These are phyloP conservation scores for Pseudochromis fuscus DNA, from an alignment of 2,797 vertebrate species.

Conservation along the genomic window DNA sequence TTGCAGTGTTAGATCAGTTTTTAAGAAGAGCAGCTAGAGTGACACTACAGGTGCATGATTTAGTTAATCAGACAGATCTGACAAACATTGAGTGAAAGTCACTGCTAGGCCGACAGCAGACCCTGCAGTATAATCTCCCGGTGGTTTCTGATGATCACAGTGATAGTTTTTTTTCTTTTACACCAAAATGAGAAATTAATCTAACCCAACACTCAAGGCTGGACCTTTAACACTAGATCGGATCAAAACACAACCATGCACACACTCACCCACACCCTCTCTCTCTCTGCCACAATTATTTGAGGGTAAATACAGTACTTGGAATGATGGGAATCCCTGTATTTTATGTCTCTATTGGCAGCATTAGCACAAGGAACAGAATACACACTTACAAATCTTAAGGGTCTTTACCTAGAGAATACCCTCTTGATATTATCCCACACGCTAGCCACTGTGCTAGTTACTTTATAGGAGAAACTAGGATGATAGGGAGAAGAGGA, in stretches of 20 bases:
- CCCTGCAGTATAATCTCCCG: background rate
- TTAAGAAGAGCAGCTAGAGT: slow-evolving; percentile 20
- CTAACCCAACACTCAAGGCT: slow-evolving; percentile 11
- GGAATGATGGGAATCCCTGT: slow-evolving; percentile 56
- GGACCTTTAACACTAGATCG: slow-evolving; percentile 4
- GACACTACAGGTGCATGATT: slow-evolving; percentile 34
- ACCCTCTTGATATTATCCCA: slow-evolving; percentile 97
- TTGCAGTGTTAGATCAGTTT: slow-evolving; percentile 49
- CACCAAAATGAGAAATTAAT: background rate
- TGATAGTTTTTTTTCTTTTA: slow-evolving; percentile 48
- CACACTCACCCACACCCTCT: slow-evolving; percentile 47
- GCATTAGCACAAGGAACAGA: slow-evolving; percentile 81
- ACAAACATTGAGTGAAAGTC: slow-evolving; percentile 26
- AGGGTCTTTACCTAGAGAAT: slow-evolving; percentile 95
- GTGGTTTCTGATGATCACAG: slow-evolving; percentile 32
- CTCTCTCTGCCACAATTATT: slow-evolving; percentile 51
- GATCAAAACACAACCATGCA: slow-evolving; percentile 64
- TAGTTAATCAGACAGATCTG: slow-evolving; percentile 32
- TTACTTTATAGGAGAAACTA: slow-evolving; percentile 98
- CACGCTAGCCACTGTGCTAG: slow-evolving; percentile 95
- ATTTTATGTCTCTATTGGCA: slow-evolving; percentile 66
- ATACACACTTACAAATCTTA: slow-evolving; percentile 82
- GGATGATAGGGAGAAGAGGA: slow-evolving; percentile 84
- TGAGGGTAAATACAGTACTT: slow-evolving; percentile 46
- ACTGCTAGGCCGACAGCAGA: background rate